phyloP scores from a whole-genome alignment of 2,113 vertebrate species.

The Rutilus rutilus region DNA sequence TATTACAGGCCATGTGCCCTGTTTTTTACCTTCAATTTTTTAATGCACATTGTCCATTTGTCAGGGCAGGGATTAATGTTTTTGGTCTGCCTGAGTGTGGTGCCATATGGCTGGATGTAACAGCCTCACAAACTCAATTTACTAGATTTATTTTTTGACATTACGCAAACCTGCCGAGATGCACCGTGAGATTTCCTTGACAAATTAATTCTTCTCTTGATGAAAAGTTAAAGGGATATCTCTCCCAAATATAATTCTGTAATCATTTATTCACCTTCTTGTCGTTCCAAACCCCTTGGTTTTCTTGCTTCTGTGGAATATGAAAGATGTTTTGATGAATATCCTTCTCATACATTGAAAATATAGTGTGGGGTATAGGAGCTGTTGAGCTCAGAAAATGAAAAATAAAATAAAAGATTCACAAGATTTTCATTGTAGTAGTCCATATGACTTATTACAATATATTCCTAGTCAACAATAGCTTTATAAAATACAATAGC shows the following conservation, averaged over 20 bases:
- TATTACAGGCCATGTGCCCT: constrained; percentile 31
- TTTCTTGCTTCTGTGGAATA: constrained; percentile 5
- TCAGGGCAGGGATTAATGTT: constrained; percentile 49
- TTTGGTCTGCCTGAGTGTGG: constrained; percentile 43
- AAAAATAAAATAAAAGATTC: background rate
- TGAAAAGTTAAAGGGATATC: background rate
- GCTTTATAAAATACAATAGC: background rate
- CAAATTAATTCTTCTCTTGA: constrained; percentile 26
- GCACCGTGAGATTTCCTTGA: background rate
- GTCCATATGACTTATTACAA: background rate
- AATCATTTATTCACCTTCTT: constrained; percentile 10
- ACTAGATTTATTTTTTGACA: constrained; percentile 50
- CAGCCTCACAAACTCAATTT: constrained; percentile 47
- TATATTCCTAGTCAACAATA: background rate
- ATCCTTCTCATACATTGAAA: background rate
- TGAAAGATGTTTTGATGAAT: background rate
- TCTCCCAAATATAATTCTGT: background rate
- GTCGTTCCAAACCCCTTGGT: background rate
- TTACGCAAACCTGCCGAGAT: constrained; percentile 45
- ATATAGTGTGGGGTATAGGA: background rate
- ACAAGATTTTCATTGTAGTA: background rate
- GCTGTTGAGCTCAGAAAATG: background rate
- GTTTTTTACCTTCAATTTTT: constrained; percentile 14
- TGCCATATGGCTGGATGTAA: constrained; percentile 47
- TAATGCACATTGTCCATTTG: constrained; percentile 50